Conservation (phyloP, 2,888 invertebrate species). For the Cenopis cana region DNA sequence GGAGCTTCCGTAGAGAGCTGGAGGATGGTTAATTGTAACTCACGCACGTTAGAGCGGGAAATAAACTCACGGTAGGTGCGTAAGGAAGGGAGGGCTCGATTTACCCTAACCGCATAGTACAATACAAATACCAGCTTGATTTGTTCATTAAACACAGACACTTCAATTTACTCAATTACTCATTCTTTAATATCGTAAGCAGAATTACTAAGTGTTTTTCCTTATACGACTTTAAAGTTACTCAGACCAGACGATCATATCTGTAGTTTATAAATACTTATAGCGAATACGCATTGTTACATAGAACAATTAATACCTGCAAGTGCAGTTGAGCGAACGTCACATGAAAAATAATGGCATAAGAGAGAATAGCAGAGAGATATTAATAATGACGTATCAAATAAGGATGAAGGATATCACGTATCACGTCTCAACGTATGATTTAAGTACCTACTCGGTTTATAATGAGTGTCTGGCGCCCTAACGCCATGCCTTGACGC, state of each 20-base stretch:
- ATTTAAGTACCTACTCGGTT: not conserved
- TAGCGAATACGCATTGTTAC: slow-evolving; percentile 32
- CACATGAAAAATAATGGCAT: too few species aligned
- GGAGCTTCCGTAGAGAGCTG: too few species aligned
- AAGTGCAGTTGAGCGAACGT: too few species aligned
- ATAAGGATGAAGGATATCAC: too few species aligned
- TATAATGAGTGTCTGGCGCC: slow-evolving; percentile 39
- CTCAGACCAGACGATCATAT: slow-evolving; percentile 17
- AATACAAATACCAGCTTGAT: not conserved
- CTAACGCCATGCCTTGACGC: slow-evolving; percentile 21
- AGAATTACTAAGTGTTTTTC: slow-evolving; percentile 33
- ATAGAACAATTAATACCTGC: slow-evolving; percentile 37
- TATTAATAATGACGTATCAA: too few species aligned
- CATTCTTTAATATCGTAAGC: slow-evolving; percentile 21
- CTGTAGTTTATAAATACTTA: slow-evolving; percentile 16
- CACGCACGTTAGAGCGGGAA: too few species aligned
- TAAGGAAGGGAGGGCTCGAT: not conserved
- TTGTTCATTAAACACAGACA: not conserved
- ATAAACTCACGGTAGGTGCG: not conserved
- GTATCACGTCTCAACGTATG: too few species aligned
- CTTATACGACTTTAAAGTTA: slow-evolving; percentile 10
- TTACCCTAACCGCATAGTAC: not conserved
- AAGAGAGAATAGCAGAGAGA: too few species aligned
- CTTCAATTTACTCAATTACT: slow-evolving; percentile 21
- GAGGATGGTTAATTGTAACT: too few species aligned